Base-by-base conservation (phyloP, 1,140 invertebrate species). In the Orchesella cincta region DNA sequence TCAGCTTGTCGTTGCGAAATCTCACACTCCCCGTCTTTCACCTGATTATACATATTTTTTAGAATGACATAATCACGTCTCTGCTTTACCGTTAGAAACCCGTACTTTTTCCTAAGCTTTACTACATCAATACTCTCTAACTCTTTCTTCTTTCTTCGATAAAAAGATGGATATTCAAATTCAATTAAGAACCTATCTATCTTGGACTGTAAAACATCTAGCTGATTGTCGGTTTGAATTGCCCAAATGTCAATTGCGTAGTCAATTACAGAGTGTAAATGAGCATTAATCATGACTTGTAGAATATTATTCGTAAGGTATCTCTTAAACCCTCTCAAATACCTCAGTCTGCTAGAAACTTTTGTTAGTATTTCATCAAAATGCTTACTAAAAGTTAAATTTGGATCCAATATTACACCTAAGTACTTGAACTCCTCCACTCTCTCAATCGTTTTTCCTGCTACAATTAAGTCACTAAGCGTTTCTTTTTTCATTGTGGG, bases 221-320 rank as follows among this genome's bases (percentile, higher is more conserved):
- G 57, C 57, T 23, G 5, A 23, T 64, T 64, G 23, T 64, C 57
- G 28, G n/a, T 64, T 29, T 64, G 57, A 23, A 64, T 29, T 64
- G 57, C 57, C 57, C 57, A 64, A 12, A 64, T 64, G 12, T 64
- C 57, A 12, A 64, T 64, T 8, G 5, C 57, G 23, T 64, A 64
- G n/a, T n/a, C n/a, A n/a, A n/a, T n/a, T n/a, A n/a, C n/a, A n/a
- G n/a, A n/a, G n/a, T n/a, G n/a, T n/a, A 8, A 29, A 29, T 64
- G 28, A n/a, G 57, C 57, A 64, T 64, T 64, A 64, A 64, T 64
- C 28, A 29, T 64, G 23, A 64, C 28, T 23, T 64, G 5, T 23
- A 64, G 23, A 12, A 64, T n/a, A 8, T 23, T 23, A 64, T 5
- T 64, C 5, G 5, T 64, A n/a, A 64, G 12, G 23, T 64, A 64